These are phyloP conservation scores for Sweltsa coloradensis DNA, from an alignment of 1,140 invertebrate genomes.

Conservation along the genomic window DNA sequence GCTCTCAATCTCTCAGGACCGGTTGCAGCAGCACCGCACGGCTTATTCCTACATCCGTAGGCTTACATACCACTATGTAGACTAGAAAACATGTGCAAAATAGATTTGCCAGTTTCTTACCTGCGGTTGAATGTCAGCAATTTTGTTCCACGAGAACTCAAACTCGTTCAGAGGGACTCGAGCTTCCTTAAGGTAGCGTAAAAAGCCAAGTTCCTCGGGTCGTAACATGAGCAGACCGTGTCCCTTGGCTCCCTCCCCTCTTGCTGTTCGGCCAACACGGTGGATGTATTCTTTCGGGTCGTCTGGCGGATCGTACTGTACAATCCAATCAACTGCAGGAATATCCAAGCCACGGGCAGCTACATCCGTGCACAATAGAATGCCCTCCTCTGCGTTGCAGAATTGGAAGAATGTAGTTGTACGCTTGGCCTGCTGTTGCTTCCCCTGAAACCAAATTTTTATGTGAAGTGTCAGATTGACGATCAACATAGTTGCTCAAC, in stretches of 20 bases:
- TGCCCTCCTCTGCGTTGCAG: conserved; percentile 87
- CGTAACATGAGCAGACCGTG: conserved; percentile 87
- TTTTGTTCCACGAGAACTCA: conserved; percentile 96
- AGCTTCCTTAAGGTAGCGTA: conserved; percentile 88
- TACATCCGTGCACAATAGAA: conserved; percentile 94
- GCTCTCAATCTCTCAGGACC: too few relatives aligned
- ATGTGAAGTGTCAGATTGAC: too few relatives aligned
- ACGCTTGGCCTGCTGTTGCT: conserved; percentile 95
- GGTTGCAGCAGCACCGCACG: too few relatives aligned
- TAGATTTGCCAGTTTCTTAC: conserved; percentile 41
- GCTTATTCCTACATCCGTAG: too few relatives aligned
- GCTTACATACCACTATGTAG: too few relatives aligned
- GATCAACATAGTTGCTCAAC: too few relatives aligned
- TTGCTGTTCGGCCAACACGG: conserved; percentile 91
- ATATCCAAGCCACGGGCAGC: conserved; percentile 97
- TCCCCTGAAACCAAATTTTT: conserved; percentile 81
- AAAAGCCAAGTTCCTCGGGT: conserved; percentile 91
- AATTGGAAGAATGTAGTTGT: conserved; percentile 98
- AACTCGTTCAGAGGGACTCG: conserved; percentile 94
- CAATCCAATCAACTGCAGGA: conserved; percentile 96
- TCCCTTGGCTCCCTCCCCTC: conserved; percentile 82
- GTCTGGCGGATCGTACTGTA: conserved; percentile 98
- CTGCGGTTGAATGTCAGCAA: conserved; percentile 88
- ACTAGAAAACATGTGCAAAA: too few relatives aligned
- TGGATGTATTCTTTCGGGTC: conserved; percentile 94